Evolutionary conservation across 2,797 vertebrate genomes (phyloP), one percentile per base, ranked within the genome.

Genomic region (Peromyscus eremicus): DNA sequence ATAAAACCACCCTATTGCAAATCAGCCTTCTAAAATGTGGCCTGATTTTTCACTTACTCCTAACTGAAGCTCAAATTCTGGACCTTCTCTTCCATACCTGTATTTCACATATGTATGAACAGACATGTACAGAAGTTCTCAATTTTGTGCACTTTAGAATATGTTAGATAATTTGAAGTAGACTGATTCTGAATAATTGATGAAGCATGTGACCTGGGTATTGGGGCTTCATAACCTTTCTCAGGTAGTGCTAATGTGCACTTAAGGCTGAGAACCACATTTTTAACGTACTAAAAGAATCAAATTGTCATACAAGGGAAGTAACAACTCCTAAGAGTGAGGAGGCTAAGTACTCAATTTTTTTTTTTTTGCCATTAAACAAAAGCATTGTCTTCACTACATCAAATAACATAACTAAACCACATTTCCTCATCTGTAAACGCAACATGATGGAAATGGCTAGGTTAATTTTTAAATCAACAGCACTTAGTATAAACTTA

Each of bases 381-480:
- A 66, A 75, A 92, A 96, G 32, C 52, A 17, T 64, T 49, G 66
- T 83, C 29, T 87, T n/a, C 10, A 60, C 40, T 71, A 57, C 16
- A 92, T 91, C 91, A 96, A 79, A 85, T 68, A 88, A 92, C 92
- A 77, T 21, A 25, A 73, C 81, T 57, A 84, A 94, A 82, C 68
- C 6, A 52, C 77, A 43, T 83, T 89, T 88, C 29, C 34, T 91
- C 27, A 55, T 93, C 70, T 91, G 17, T 68, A 95, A 96, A n/a
- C 80, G 16, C 12, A 66, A 25, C 43, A 80, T 23, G 10, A 95
- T 92, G 29, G 27, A 94, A 81, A 5, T 64, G 19, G 37, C 21
- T 37, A 92, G 12, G 16, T 86, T 83, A 46, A 84, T 68, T 68
- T 76, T 89, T 79, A 93, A 52, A 52, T 68, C 40, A 96, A n/a